These are phyloP conservation scores for Syrphus vitripennis DNA, from an alignment of 2,888 invertebrate genomes.

Conservation along the genomic window DNA sequence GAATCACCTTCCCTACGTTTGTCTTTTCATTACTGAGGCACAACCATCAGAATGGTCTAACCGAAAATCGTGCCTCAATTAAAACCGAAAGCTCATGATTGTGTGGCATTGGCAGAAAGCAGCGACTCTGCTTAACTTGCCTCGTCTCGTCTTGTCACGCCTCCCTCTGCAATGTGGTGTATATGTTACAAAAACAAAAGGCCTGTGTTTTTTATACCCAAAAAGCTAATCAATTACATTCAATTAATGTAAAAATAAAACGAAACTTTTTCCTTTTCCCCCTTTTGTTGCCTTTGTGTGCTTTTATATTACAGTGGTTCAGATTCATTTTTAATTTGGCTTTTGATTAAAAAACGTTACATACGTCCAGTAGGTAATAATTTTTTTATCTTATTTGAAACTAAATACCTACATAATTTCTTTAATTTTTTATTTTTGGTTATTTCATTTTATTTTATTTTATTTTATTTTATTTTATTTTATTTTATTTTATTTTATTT, in stretches of 20 bases:
- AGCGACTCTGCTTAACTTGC: background rate
- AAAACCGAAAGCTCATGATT: conserved; percentile 61
- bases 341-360: too few species aligned
- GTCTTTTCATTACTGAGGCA: conserved; percentile 31
- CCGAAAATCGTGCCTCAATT: conserved; percentile 69
- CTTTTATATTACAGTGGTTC: background rate
- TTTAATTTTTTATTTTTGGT: too few species aligned
- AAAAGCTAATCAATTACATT: conserved; percentile 72
- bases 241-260: conserved; percentile 69
- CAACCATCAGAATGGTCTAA: conserved; percentile 32
- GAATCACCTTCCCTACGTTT: conserved; percentile 8
- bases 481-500: too few species aligned
- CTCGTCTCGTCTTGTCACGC: background rate
- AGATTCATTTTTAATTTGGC: background rate
- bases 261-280: conserved; percentile 48
- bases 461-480: too few species aligned
- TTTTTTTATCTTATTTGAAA: too few species aligned
- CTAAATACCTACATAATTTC: too few species aligned
- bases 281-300: background rate
- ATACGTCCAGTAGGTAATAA: too few species aligned
- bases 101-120: background rate
- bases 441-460: too few species aligned
- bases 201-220: background rate
- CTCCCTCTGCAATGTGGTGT: background rate
- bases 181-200: background rate